Conservation (phyloP, 2,113 vertebrate species). For the Corythaeola cristata region DNA sequence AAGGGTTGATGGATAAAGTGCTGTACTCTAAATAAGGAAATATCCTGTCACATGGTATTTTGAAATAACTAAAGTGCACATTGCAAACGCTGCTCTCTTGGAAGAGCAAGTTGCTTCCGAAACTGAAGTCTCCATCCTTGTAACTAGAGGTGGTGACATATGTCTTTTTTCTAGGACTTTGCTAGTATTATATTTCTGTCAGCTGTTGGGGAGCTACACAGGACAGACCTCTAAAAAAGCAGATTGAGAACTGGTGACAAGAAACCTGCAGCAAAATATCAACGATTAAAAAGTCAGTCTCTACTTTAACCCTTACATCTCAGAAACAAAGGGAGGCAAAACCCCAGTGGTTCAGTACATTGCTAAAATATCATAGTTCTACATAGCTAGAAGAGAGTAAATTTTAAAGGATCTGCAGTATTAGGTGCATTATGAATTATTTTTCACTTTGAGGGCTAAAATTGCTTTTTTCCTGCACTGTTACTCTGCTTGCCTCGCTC, state of each 20-base stretch:
- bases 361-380: not conserved
- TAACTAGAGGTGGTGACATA: not conserved
- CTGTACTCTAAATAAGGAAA: constrained; percentile 15
- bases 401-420: not conserved
- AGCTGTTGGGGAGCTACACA: not conserved
- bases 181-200: not conserved
- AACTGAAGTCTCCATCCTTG: not conserved
- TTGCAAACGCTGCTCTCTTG: not conserved
- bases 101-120: not conserved
- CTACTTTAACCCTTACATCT: not conserved
- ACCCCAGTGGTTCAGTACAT: not conserved
- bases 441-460: not conserved
- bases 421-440: not conserved
- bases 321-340: not conserved
- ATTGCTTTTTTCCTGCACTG: not conserved
- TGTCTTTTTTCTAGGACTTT: not conserved
- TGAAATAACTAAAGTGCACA: not conserved
- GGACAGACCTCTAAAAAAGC: not conserved
- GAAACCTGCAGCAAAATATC: not conserved
- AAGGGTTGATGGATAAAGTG: not conserved
- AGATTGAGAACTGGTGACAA: not conserved
- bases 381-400: not conserved
- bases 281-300: not conserved
- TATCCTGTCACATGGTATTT: constrained; percentile 28
- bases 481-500: not conserved